Evolutionary conservation across 2,797 vertebrate genomes (phyloP), one percentile per base, ranked within the genome.

Genomic region (Gobio occitaniae): DNA sequence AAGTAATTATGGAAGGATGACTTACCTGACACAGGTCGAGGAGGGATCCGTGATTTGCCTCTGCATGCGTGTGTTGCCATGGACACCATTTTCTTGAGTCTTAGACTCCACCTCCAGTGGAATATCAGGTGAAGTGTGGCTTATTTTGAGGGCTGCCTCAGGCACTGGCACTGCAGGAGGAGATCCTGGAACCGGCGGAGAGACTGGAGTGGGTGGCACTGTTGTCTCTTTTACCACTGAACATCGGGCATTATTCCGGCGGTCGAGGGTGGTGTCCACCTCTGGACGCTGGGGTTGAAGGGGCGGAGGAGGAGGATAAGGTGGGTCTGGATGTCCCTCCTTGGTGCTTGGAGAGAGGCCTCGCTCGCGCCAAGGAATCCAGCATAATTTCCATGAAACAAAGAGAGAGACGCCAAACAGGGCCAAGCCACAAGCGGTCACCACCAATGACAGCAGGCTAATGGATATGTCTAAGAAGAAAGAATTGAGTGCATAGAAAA

Each of bases 381-480:
- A 99, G 91, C 98, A 99, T 88, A 99, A 96, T 91, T 99, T 99
- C 98, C 98, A 99, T 86, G 98, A 99, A 63, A 99, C 98, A 65
- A 99, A 99, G 74, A 99, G 96, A 78, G 98, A 99, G 61, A 99
- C 98, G 0, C 97, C 97, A 69, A 99, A 99, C 61, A 99, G 95
- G 82, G 98, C 98, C 80, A 99, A 95, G 86, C 97, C 97, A 87
- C 98, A 99, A 93, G 97, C 97, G 0, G 98, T 99, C 89, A 99
- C 98, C 78, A 99, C 96, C 86, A 99, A 93, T 29, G 97, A 99
- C 76, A 99, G 93, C 88, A 99, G 92, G 92, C 98, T 99, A 90
- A 99, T 94, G 1, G 98, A 99, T 91, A 99, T 96, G 93, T 99
- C 98, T 99, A 91, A 7, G 2, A 32, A 84, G 54, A 59, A 29